A percentile compares a stretch with the other conserved stretches of the same genome.
phyloP scores from a whole-genome alignment of 2,888 invertebrate species.

The Gortyna flavago region DNA sequence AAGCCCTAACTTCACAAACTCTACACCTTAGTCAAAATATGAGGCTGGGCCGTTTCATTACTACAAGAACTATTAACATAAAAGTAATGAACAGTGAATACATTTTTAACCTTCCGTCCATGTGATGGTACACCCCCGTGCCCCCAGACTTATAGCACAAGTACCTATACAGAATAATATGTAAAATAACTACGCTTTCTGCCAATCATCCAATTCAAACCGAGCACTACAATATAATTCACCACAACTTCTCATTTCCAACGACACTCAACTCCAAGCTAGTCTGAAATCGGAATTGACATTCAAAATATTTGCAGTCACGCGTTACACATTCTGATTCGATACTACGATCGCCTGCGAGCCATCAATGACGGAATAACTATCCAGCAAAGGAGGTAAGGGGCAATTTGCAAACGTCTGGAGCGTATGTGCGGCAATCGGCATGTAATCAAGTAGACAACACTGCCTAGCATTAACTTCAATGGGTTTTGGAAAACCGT shows the following conservation, averaged over 20 bases:
- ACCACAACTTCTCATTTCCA: conserved; percentile 46
- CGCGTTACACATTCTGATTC: conserved; percentile 58
- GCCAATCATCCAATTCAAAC: conserved; percentile 21
- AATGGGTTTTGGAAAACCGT: conserved; percentile 70
- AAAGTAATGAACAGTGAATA: too few relatives aligned
- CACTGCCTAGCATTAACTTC: conserved; percentile 60
- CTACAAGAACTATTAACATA: too few relatives aligned
- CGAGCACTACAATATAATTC: conserved; percentile 25
- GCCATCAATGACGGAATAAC: conserved; percentile 64
- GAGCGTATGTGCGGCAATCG: conserved; percentile 56
- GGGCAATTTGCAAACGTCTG: conserved; percentile 74
- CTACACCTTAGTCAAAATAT: too few relatives aligned
- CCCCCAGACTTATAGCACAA: too few relatives aligned
- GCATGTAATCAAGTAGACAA: conserved; percentile 71
- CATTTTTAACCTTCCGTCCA: too few relatives aligned
- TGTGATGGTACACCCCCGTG: too few relatives aligned
- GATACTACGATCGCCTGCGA: conserved; percentile 51
- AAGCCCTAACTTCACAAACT: too few relatives aligned
- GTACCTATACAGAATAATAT: not conserved
- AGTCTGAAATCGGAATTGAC: conserved; percentile 58
- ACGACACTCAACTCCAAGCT: conserved; percentile 50
- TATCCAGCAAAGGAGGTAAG: conserved; percentile 60
- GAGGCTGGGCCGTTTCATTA: too few relatives aligned
- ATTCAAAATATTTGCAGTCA: conserved; percentile 64
- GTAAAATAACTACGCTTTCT: not conserved